A percentile compares a stretch with the other conserved stretches of the same genome.
Conservation (phyloP, 2,888 invertebrate genomes). For the Drosophila histrio region DNA sequence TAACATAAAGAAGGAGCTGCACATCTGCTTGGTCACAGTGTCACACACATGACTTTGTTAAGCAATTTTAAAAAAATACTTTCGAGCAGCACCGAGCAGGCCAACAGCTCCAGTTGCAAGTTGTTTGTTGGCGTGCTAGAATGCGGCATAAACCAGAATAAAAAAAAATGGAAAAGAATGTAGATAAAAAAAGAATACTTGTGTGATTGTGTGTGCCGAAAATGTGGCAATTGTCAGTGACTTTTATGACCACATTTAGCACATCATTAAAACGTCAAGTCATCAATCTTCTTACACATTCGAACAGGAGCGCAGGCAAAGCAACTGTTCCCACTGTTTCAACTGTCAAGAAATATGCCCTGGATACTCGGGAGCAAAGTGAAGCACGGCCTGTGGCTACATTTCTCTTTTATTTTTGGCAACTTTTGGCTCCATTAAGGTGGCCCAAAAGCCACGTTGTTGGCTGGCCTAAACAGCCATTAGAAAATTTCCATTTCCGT, state of each 20-base stretch:
- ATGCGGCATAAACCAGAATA: conserved; percentile 13
- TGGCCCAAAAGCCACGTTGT: conserved; percentile 13
- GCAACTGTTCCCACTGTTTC: conserved; percentile 1
- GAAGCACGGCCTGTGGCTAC: conserved; percentile 7
- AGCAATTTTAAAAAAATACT: conserved; percentile 69
- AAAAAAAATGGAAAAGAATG: conserved; percentile 9
- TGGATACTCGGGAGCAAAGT: background rate
- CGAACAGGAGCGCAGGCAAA: conserved; percentile 81
- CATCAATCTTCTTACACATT: conserved; percentile 84
- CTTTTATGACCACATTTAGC: conserved; percentile 76
- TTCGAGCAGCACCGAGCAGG: conserved; percentile 67
- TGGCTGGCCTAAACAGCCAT: conserved; percentile 49
- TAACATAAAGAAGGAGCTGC: background rate
- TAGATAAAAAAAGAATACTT: background rate
- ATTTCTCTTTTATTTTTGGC: conserved; percentile 38
- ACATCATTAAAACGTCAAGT: conserved; percentile 84
- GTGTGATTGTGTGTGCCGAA: background rate
- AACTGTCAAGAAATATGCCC: background rate
- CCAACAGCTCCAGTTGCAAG: conserved; percentile 49
- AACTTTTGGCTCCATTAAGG: conserved; percentile 9
- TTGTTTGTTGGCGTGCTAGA: background rate
- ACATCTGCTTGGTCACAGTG: background rate
- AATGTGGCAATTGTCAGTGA: conserved; percentile 47
- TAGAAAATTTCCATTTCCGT: conserved; percentile 84
- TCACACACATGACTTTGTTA: conserved; percentile 4